Base-by-base conservation (phyloP, 2,888 invertebrate species). In the Nesidiocoris tenuis region DNA sequence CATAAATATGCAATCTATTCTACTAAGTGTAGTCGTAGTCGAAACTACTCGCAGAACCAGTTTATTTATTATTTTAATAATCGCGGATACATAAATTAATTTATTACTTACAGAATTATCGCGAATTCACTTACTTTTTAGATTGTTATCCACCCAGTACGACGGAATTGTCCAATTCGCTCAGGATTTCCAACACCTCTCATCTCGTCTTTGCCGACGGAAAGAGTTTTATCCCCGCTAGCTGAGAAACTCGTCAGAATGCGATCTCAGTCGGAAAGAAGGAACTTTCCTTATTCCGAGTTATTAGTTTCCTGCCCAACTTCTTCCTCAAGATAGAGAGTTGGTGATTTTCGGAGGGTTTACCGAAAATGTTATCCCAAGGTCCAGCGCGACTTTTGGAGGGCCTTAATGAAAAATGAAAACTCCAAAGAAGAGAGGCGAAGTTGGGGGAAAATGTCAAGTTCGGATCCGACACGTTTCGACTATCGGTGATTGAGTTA, bases 291-390 rank as follows among this genome's bases (percentile, higher is more conserved):
- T 39, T 39, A 39, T 39, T 39, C 39, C 17, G 39, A 24, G 65
- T 65, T 65, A 65, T 65, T 65, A 65, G 65, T 65, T 65, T 65
- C 39, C 65, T 16, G 39, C 17, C 65, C 24, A 65, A 65, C 25
- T 65, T 39, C 39, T 12, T 39, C 39, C 5, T 3, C 5, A 39
- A 7, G 39, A 39, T 39, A 39, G 39, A 3, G 39, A 39, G 3
- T 12, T 12, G 5, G 39, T n/a, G n/a, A n/a, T n/a, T n/a, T n/a
- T n/a, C 39, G 39, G 39, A 39, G 39, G 39, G 39, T 3, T 39
- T 39, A 7, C 39, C 39, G 39, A 39, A 39, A 39, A 39, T 39
- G 39, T 39, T 39, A 7, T 39, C 39, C 39, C 5, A 39, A 39
- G 39, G 39, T 39, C 39, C 39, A 39, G 39, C 12, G 39, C 39